These are phyloP conservation scores for Hippopotamus amphibius DNA, from an alignment of 2,113 vertebrate genomes.

Conservation along the genomic window DNA sequence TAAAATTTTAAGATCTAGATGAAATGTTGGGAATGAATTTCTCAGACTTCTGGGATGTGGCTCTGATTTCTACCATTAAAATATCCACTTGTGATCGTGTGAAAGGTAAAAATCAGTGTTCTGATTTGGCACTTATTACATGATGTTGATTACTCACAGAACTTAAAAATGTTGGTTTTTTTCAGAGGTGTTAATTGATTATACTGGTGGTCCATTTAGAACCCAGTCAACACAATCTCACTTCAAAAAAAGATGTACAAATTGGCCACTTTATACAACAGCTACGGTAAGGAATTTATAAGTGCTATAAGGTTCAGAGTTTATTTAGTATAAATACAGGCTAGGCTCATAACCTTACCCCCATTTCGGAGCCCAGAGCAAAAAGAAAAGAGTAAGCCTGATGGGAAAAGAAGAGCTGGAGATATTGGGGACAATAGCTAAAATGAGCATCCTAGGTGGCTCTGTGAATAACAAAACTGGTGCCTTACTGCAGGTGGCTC, in stretches of 20 bases:
- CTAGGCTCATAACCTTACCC: slow-evolving; percentile 73
- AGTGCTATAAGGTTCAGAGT: background rate
- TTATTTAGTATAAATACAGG: slow-evolving; percentile 80
- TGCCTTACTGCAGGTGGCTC: background rate
- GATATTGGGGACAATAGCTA: background rate
- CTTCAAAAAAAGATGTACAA: slow-evolving; percentile 31
- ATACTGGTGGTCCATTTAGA: slow-evolving; percentile 37
- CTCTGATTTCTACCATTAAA: background rate
- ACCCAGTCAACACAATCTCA: background rate
- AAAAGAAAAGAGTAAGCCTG: background rate
- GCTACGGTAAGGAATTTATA: background rate
- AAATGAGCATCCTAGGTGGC: background rate
- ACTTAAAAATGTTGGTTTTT: background rate
- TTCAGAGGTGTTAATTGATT: background rate
- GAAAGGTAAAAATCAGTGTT: background rate
- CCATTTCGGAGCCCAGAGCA: slow-evolving; percentile 59
- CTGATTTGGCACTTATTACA: background rate
- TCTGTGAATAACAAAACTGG: background rate
- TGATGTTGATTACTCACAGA: background rate
- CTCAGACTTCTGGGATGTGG: background rate
- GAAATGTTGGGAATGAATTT: background rate
- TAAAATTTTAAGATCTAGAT: background rate
- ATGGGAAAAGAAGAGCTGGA: background rate
- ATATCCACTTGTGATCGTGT: background rate
- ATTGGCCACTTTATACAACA: background rate